Base-by-base conservation (phyloP, 2,797 vertebrate genomes). In the Vespertilio murinus region DNA sequence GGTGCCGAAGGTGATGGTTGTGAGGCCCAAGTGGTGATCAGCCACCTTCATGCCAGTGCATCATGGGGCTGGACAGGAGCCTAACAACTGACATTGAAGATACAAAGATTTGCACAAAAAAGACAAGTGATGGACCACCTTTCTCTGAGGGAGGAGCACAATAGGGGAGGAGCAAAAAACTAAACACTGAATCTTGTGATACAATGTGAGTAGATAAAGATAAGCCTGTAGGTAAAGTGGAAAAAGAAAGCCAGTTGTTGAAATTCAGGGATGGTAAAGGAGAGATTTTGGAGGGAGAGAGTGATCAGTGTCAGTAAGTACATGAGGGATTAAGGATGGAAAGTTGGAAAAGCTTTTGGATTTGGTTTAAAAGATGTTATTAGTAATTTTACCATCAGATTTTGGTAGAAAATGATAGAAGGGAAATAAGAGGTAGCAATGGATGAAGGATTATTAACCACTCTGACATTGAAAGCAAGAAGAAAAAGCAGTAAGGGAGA, bases 281-380 rank as follows among this genome's bases (percentile, higher is more conserved):
- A 74, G 35, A 83, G 30, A n/a, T 85, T 90, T 91, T 70, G 25
- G 18, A 88, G 45, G 61, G 30, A 67, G 23, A 12, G 42, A 87
- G 13, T 38, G 45, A 54, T 90, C n/a, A 67, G 7, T 77, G 40
- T 85, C 49, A 89, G 7, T 61, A 45, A 77, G 17, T 67, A 25
- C 17, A 4, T 59, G 33, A 93, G 33, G 64, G 10, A 23, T 82
- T 73, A 71, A 35, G 74, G 54, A 47, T 61, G 25, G 59, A 79
- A 88, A 82, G 47, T 56, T 79, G 64, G 67, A 42, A 89, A 56
- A 89, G 30, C 45, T 83, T 87, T 91, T 90, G 42, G 42, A 78
- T 93, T 79, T 86, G 30, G 11, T 81, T 86, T 86, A 20, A 59
- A 90, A 74, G 30, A 40, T 84, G 23, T 52, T 52, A 7, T 75